Conservation (phyloP, 2,888 invertebrate genomes). For the Brachylomia viminalis region DNA sequence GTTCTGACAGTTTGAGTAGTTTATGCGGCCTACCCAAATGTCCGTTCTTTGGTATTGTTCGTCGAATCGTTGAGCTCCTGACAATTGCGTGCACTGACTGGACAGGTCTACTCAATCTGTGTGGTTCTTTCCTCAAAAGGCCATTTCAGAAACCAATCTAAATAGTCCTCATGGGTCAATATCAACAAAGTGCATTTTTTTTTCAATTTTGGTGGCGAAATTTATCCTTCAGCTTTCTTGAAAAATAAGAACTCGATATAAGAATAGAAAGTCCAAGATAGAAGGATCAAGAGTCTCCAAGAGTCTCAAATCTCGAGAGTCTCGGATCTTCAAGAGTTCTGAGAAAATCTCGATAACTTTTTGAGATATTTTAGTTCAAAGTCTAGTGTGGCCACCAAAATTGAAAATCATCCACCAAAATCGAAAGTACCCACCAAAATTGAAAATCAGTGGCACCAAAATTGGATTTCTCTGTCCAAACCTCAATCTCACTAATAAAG, state of each 20-base stretch:
- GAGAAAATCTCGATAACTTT: not conserved
- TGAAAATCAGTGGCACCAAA: not conserved
- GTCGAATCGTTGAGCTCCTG: no score
- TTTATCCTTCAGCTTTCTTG: not conserved
- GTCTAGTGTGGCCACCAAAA: slow-evolving; percentile 4
- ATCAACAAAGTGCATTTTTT: not conserved
- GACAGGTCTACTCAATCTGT: no score
- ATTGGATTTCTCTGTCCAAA: not conserved
- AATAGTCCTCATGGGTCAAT: slow-evolving; percentile 19
- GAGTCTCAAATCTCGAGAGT: no score
- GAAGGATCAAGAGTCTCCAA: no score
- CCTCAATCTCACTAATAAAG: not conserved
- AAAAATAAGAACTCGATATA: not conserved
- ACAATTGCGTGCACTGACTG: no score
- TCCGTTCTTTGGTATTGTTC: no score
- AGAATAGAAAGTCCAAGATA: not conserved
- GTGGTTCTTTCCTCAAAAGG: no score
- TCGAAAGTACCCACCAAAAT: not conserved
- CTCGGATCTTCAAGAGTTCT: not conserved
- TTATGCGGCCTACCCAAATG: no score
- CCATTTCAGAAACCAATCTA: no score
- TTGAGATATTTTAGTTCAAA: not conserved
- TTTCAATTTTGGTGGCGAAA: not conserved
- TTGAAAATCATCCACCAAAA: not conserved
- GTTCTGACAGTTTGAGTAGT: no score